Evolutionary conservation across 2,888 invertebrate species (phyloP).

Genomic region (Xylophagus ater): DNA sequence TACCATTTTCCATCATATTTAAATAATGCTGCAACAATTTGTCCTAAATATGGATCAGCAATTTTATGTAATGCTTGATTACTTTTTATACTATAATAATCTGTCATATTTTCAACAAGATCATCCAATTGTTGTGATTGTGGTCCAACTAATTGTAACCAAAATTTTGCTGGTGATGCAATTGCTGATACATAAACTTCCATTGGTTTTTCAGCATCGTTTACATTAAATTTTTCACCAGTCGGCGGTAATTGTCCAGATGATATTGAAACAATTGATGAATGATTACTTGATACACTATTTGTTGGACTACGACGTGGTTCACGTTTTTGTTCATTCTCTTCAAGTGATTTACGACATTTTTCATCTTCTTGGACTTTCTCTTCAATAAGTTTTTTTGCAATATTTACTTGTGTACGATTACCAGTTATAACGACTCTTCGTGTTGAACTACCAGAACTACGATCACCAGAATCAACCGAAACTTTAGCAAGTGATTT

Average conservation of each 20-base stretch:
- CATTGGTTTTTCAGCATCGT: constrained; percentile 47
- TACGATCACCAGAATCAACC: constrained; percentile 41
- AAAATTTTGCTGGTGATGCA: constrained; percentile 68
- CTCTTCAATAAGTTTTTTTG: constrained; percentile 59
- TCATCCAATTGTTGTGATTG: constrained; percentile 66
- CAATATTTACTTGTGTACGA: constrained; percentile 59
- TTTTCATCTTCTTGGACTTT: constrained; percentile 49
- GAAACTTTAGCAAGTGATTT: constrained; percentile 61
- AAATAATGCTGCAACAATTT: constrained; percentile 76
- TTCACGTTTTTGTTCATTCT: constrained; percentile 40
- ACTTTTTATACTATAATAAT: constrained; percentile 57
- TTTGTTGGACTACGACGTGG: constrained; percentile 40
- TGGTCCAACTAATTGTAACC: constrained; percentile 74
- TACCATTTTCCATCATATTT: constrained; percentile 71
- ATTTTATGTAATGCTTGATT: constrained; percentile 53
- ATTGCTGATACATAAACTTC: constrained; percentile 83
- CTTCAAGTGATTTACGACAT: constrained; percentile 39
- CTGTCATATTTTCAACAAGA: constrained; percentile 71
- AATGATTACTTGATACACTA: constrained; percentile 35
- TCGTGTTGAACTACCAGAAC: constrained; percentile 25
- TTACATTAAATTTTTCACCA: constrained; percentile 29
- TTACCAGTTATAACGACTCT: constrained; percentile 51
- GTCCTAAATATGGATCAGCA: constrained; percentile 50
- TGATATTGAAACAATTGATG: constrained; percentile 34
- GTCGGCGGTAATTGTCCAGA: constrained; percentile 28